Evolutionary conservation across 2,888 invertebrate species (phyloP), one percentile per base, ranked within the genome.

Genomic region (Exocentrus adspersus): DNA sequence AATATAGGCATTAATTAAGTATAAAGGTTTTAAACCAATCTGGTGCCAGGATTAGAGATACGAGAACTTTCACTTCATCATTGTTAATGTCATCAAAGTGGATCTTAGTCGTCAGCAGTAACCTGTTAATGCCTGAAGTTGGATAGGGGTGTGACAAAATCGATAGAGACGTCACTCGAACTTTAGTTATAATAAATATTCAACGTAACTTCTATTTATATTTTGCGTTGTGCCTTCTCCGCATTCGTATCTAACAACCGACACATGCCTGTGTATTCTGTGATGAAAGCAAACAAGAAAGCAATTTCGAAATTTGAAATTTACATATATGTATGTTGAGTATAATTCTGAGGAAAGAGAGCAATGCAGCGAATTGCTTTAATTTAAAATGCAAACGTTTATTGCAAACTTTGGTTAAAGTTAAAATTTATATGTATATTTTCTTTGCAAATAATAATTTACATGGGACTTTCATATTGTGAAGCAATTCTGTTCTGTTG

Each of bases 51-150:
- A 37, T 37, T 37, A 37, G 37, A 2, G 37, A 37, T 37, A 37
- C 2, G 37, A 37, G 37, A 37, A 37, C n/a, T 37, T 5, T 9
- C 37, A 37, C 37, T 37, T 37, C 12, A 37, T 37, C 37, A 37
- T 37, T 37, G 37, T 37, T 37, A 37, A n/a, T 37, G 37, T 37
- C 37, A 37, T 37, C 37, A 12, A 37, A 37, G 37, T 37, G n/a
- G 37, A 37, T 37, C 37, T 14, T 12, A 37, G 37, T 37, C 37
- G 37, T 37, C 37, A 37, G 10, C 37, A 37, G 37, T 37, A 37
- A 37, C 37, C 37, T 37, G 37, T 37, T 37, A 37, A 37, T 37
- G 12, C 12, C 32, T 12, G 12, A 37, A 37, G 37, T 37, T 37
- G n/a, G 37, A 37, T 12, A 14, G 37, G 37, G 12, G 37, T 32